These are phyloP conservation scores for Cheilinus undulatus DNA, from an alignment of 2,113 vertebrate genomes.

Conservation along the genomic window DNA sequence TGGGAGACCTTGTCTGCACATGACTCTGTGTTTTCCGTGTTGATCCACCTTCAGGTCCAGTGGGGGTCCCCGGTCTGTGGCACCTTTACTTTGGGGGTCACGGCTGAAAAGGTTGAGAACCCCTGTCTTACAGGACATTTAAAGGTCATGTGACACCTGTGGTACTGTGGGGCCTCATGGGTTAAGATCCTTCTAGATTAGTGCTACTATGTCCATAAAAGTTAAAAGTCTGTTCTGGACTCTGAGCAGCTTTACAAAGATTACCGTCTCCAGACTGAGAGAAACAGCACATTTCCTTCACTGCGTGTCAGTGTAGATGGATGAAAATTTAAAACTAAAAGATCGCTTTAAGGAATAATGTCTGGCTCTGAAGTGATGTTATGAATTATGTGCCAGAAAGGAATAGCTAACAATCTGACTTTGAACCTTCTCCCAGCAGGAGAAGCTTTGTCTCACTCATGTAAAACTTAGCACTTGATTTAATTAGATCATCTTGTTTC, in stretches of 20 bases:
- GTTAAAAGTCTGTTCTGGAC: neutral
- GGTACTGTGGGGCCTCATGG: too few relatives aligned
- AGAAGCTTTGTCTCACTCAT: slow-evolving; percentile 67
- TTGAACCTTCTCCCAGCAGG: slow-evolving; percentile 57
- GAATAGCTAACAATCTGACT: slow-evolving; percentile 35
- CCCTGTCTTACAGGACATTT: too few relatives aligned
- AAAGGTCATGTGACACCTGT: too few relatives aligned
- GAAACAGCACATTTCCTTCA: neutral
- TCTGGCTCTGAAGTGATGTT: neutral
- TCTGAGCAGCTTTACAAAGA: neutral
- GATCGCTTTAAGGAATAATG: neutral
- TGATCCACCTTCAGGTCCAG: too few relatives aligned
- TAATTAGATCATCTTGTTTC: slow-evolving; percentile 74
- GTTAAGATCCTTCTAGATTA: too few relatives aligned
- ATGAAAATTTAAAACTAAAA: neutral
- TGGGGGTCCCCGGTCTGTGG: too few relatives aligned
- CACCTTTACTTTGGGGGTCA: too few relatives aligned
- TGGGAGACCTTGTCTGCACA: too few relatives aligned
- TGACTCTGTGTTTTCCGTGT: too few relatives aligned
- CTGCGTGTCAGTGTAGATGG: neutral
- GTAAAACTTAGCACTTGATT: slow-evolving; percentile 74
- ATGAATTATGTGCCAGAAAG: slow-evolving; percentile 20
- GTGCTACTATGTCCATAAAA: too few relatives aligned
- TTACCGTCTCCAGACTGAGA: slow-evolving; percentile 9
- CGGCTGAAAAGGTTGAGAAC: too few relatives aligned